phyloP scores from a whole-genome alignment of 2,888 invertebrate genomes.

The Emmelina monodactyla region DNA sequence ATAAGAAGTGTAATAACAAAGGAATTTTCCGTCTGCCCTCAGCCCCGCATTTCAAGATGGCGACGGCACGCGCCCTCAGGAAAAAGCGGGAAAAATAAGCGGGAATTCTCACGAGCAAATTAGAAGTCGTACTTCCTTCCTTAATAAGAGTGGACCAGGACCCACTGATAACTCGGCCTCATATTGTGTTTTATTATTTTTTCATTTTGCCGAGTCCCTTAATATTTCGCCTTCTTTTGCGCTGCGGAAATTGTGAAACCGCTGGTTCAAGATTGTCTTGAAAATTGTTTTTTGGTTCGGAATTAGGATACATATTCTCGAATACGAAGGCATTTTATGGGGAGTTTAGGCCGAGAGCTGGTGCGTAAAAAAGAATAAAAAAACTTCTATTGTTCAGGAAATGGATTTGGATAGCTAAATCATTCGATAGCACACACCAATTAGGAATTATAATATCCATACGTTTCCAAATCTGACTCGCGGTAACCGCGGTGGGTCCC shows the following conservation, averaged over 20 bases:
- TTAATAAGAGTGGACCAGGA: slow-evolving; percentile 51
- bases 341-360: too few species aligned
- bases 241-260: slow-evolving; percentile 8
- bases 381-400: too few species aligned
- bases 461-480: slow-evolving; percentile 26
- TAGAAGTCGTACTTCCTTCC: slow-evolving; percentile 38
- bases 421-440: slow-evolving; percentile 8
- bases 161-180: slow-evolving; percentile 39
- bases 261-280: too few species aligned
- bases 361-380: too few species aligned
- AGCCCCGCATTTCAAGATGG: slow-evolving; percentile 4
- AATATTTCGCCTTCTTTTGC: slow-evolving; percentile 27
- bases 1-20: background rate
- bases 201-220: slow-evolving; percentile 32
- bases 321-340: too few species aligned
- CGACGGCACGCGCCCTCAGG: slow-evolving; percentile 20
- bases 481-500: slow-evolving; percentile 52
- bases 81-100: slow-evolving; percentile 37
- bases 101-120: slow-evolving; percentile 45
- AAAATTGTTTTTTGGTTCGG: too few species aligned
- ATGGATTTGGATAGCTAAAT: too few species aligned
- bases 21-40: background rate
- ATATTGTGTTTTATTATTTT: slow-evolving; percentile 55
- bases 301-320: too few species aligned
- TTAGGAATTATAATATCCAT: slow-evolving; percentile 10